Evolutionary conservation across 2,888 invertebrate genomes (phyloP), one percentile per base, ranked within the genome.

Genomic region (Willowsia nigromaculata): DNA sequence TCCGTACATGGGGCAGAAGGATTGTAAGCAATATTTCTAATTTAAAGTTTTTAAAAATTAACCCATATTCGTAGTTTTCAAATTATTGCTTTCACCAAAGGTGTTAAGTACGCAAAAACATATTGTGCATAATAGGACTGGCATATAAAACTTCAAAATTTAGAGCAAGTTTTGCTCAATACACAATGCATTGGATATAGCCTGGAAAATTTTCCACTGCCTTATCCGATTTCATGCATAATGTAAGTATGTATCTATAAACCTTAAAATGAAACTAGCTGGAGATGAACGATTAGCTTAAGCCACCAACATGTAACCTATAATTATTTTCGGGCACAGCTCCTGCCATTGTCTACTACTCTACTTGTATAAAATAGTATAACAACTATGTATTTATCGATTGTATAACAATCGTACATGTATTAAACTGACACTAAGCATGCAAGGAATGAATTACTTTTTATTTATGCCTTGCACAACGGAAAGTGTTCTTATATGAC

Each of bases 21-120:
- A 7, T 85, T 89, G 89, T 84, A 89, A 89, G 84, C 18, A 18
- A 9, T 78, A 47, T 43, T 3, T 43, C 13, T 43, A 37, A 6
- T 43, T 43, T 13, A 43, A 43, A 6, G 13, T 13, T 43, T 43
- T 43, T 43, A 13, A 13, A 43, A 43, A 43, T 6, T 3, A 1
- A 43, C n/a, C n/a, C n/a, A n/a, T n/a, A n/a, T n/a, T n/a, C n/a
- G n/a, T n/a, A n/a, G n/a, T n/a, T n/a, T n/a, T n/a, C n/a, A n/a
- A n/a, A n/a, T n/a, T n/a, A n/a, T n/a, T n/a, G n/a, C n/a, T n/a
- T n/a, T n/a, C n/a, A n/a, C n/a, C n/a, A n/a, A n/a, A n/a, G n/a
- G n/a, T n/a, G n/a, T n/a, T n/a, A n/a, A n/a, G n/a, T n/a, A n/a
- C n/a, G n/a, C n/a, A n/a, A n/a, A n/a, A n/a, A n/a, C n/a, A n/a